phyloP scores from a whole-genome alignment of 2,797 vertebrate species.

The Selene dorsalis region DNA sequence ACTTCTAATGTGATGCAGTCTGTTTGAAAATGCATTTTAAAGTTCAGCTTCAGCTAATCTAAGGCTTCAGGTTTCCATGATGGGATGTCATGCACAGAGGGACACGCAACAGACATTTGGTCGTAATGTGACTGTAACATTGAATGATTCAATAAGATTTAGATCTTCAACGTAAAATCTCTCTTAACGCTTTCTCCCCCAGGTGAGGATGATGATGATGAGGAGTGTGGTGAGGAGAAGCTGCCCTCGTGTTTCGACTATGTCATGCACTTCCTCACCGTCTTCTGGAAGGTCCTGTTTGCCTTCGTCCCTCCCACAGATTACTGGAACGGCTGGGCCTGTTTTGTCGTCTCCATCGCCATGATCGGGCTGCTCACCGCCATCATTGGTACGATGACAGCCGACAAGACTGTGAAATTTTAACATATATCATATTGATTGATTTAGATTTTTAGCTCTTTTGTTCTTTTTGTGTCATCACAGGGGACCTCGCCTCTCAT shows the following conservation, averaged over 20 bases:
- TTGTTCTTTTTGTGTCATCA: not conserved
- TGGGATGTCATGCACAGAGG: no score
- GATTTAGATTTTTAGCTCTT: not conserved
- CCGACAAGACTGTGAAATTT: not conserved
- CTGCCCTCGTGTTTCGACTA: conserved; percentile 99
- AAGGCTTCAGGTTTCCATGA: not conserved
- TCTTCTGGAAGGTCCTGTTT: conserved; percentile 99
- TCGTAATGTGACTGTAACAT: not conserved
- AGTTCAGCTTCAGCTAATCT: not conserved
- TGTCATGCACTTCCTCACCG: conserved; percentile 99
- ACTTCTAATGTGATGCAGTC: not conserved
- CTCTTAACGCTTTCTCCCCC: not conserved
- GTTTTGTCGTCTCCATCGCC: conserved; percentile 96
- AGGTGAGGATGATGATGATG: conserved; percentile 97
- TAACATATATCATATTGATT: not conserved
- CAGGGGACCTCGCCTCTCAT: conserved; percentile 93
- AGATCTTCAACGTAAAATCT: not conserved
- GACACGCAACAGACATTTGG: not conserved
- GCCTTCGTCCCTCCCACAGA: conserved; percentile 98
- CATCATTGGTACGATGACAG: conserved; percentile 85
- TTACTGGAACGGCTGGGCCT: conserved; percentile 99
- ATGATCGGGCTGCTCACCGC: conserved; percentile 98
- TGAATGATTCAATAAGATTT: not conserved
- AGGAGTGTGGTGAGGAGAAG: conserved; percentile 98
- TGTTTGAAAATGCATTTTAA: not conserved